phyloP scores from a whole-genome alignment of 2,797 vertebrate genomes.

The Lagocephalus sceleratus region DNA sequence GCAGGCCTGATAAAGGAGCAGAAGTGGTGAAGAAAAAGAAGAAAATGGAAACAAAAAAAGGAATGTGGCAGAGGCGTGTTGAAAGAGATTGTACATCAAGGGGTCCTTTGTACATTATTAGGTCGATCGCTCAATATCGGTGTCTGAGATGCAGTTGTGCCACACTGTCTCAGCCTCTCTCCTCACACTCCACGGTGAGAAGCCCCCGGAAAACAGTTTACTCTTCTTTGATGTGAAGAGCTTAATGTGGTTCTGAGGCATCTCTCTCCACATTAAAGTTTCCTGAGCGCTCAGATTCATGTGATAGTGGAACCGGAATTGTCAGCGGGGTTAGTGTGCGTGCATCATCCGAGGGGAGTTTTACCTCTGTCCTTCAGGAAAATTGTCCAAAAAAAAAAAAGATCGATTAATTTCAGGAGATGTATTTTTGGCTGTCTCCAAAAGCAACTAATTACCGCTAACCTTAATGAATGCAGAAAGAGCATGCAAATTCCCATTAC shows the following conservation, averaged over 20 bases:
- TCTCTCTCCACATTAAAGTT: conserved; percentile 47
- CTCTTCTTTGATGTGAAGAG: conserved; percentile 59
- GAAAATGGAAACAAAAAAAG: conserved; percentile 29
- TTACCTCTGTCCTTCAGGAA: conserved; percentile 53
- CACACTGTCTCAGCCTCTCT: conserved; percentile 47
- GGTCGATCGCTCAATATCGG: conserved; percentile 48
- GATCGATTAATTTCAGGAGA: conserved; percentile 43
- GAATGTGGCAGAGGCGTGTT: conserved; percentile 9
- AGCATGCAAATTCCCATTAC: conserved; percentile 34
- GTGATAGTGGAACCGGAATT: conserved; percentile 34
- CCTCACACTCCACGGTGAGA: conserved; percentile 23
- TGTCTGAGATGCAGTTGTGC: conserved; percentile 36
- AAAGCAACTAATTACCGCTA: conserved; percentile 61
- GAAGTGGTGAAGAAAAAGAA: conserved; percentile 4
- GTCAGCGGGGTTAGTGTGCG: conserved; percentile 28
- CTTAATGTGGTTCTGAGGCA: conserved; percentile 38
- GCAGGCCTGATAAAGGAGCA: conserved; percentile 11
- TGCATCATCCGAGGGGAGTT: conserved; percentile 28
- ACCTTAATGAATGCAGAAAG: conserved; percentile 38
- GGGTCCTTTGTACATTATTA: conserved; percentile 53
- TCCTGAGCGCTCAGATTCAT: conserved; percentile 41
- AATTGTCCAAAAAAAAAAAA: conserved; percentile 28
- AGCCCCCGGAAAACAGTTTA: conserved; percentile 51
- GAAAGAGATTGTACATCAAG: conserved; percentile 45
- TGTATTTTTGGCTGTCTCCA: conserved; percentile 46